Base-by-base conservation (phyloP, 2,888 invertebrate genomes). In the Acleris holmiana region DNA sequence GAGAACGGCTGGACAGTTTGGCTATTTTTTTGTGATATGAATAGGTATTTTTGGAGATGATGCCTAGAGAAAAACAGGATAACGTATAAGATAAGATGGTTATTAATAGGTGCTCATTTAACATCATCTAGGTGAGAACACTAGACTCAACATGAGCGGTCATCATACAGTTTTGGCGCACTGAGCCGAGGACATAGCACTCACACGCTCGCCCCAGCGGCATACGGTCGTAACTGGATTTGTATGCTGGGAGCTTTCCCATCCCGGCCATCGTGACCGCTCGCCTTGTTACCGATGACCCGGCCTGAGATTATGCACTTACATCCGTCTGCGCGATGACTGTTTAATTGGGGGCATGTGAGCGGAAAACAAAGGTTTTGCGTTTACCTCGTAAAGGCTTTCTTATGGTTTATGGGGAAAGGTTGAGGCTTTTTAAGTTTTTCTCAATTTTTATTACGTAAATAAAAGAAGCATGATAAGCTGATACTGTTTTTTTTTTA, bases 171-270 rank as follows among this genome's bases (percentile, higher is more conserved):
- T n/a, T n/a, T n/a, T n/a, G n/a, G n/a, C n/a, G n/a, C n/a, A 13
- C 13, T 10, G 1, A 35, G 35, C 35, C 10, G 10, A 35, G 35
- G 35, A 35, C 35, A 13, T 35, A 35, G 35, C 35, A 35, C 35
- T 59, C 64, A 62, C 62, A 63, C 59, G 72, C 62, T 58, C 59
- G 72, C 71, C 60, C 65, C 72, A 76, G 67, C 69, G 71, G 73
- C 76, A 84, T 77, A 85, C 84, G 80, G 86, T 80, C 82, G 80
- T 87, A 89, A 82, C 83, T 85, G 79, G 85, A 86, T 83, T 86
- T 86, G 80, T 86, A 89, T 86, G 83, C 86, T 91, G 91, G 85
- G 91, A 91, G 88, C 88, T 87, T 91, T 91, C 91, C 90, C 91
- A 91, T 87, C 86, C 89, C 90, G 89, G 86, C 89, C 86, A 82